These are phyloP conservation scores for Catocala fraxini DNA, from an alignment of 2,888 invertebrate genomes.

Conservation along the genomic window DNA sequence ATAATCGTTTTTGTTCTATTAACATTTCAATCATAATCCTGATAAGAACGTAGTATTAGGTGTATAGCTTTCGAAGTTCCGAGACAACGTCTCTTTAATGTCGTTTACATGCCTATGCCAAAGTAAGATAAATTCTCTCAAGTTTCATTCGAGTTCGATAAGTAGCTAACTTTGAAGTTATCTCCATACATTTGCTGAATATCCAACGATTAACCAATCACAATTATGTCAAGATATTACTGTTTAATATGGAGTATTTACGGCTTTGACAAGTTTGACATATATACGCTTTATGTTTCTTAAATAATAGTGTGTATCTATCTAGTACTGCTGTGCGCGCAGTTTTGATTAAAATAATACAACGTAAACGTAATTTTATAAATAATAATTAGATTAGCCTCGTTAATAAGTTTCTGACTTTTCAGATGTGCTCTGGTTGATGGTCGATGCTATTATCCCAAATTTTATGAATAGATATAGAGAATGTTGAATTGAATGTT, in stretches of 20 bases:
- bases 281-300: conserved; percentile 14
- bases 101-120: conserved; percentile 53
- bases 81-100: conserved; percentile 46
- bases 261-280: conserved; percentile 43
- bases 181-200: conserved; percentile 54
- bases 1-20: conserved; percentile 2
- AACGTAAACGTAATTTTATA: no score
- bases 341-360: no score
- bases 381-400: no score
- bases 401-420: no score
- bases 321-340: background rate
- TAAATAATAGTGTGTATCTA: background rate
- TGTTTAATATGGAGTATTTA: conserved; percentile 30
- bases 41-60: conserved; percentile 28
- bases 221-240: conserved; percentile 37
- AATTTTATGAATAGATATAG: no score
- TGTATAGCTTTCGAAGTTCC: conserved; percentile 39
- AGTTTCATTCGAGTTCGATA: conserved; percentile 58
- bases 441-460: no score
- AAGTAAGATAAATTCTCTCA: conserved; percentile 57
- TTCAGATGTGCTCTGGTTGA: no score
- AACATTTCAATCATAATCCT: conserved; percentile 3
- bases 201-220: conserved; percentile 54
- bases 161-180: conserved; percentile 58
- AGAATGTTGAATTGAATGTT: no score